These are phyloP conservation scores for Xiphophorus hellerii DNA, from an alignment of 2,113 vertebrate genomes.

Conservation along the genomic window DNA sequence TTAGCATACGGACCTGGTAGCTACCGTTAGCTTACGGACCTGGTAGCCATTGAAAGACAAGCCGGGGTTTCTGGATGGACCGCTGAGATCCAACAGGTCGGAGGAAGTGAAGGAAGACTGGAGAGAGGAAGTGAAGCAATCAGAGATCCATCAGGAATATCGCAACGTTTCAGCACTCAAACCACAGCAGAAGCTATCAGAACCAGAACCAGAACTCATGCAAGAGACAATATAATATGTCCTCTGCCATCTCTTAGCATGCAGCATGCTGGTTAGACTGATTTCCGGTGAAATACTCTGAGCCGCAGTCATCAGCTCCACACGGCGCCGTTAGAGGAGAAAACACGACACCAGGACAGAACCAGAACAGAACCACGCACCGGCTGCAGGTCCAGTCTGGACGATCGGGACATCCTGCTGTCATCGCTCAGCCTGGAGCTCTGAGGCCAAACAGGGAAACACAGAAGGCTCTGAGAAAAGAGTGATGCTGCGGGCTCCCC, in stretches of 20 bases:
- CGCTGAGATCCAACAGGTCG: constrained; percentile 70
- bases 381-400: constrained; percentile 72
- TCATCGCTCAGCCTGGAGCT: constrained; percentile 77
- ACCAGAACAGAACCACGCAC: constrained; percentile 49
- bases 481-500: too few relatives aligned
- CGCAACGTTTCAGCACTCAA: too few relatives aligned
- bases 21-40: constrained; percentile 47
- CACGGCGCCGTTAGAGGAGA: too few relatives aligned
- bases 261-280: neutral
- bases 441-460: constrained; percentile 46
- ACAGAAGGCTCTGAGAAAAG: neutral
- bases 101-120: constrained; percentile 70
- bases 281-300: neutral
- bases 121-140: neutral
- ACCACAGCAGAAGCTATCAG: too few relatives aligned
- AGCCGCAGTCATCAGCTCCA: too few relatives aligned
- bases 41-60: constrained; percentile 71
- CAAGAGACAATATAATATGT: neutral
- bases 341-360: too few relatives aligned
- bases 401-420: constrained; percentile 58
- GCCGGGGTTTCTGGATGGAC: constrained; percentile 60
- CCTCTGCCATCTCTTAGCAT: too few relatives aligned
- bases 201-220: neutral
- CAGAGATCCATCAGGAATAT: too few relatives aligned
- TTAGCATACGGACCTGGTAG: too few relatives aligned